Evolutionary conservation across 1,140 invertebrate species (phyloP), one percentile per base, ranked within the genome.

Genomic region (Solenopsis invicta): DNA sequence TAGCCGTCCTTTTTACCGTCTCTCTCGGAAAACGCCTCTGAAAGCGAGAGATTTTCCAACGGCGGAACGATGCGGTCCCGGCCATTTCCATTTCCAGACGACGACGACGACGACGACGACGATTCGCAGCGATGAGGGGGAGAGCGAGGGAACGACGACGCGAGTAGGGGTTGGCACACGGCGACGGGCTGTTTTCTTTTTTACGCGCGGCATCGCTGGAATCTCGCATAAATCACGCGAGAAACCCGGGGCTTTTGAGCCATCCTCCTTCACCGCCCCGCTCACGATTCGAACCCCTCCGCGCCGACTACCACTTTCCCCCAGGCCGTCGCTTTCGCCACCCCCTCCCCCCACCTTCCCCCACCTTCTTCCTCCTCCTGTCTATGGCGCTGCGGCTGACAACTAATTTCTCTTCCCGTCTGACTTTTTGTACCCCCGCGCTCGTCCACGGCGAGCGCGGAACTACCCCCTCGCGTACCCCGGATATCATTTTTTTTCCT

Each of bases 321-420:
- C n/a, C 78, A 16, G 24, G 13, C 52, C 77, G 77, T 56, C 67
- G 54, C 69, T 61, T 21, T 80, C 56, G 48, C 59, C 16, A 45
- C 37, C 80, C 54, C 21, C 24, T 6, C 16, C 50, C 54, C 54
- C 29, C 13, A 21, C 45, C n/a, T n/a, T n/a, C n/a, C n/a, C 59
- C n/a, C 78, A 16, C 52, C 77, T 64, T 56, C 67, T 21, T 80
- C 56, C 37, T 67, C 54, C 16, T 18, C 56, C 54, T 48, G 54
- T 84, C 80, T 62, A 74, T 69, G 87, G 56, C 86, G 81, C 90
- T 93, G 92, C 82, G 87, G 77, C 87, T 93, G 92, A 93, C 92
- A 93, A 93, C 92, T 93, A 93, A 93, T 93, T 93, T 93, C 91
- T 91, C 91, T 92, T 91, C 88, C 72, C 86, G 87, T 86, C 77